These are phyloP conservation scores for Drosophila anomelani DNA, from an alignment of 2,888 invertebrate genomes.

Conservation along the genomic window DNA sequence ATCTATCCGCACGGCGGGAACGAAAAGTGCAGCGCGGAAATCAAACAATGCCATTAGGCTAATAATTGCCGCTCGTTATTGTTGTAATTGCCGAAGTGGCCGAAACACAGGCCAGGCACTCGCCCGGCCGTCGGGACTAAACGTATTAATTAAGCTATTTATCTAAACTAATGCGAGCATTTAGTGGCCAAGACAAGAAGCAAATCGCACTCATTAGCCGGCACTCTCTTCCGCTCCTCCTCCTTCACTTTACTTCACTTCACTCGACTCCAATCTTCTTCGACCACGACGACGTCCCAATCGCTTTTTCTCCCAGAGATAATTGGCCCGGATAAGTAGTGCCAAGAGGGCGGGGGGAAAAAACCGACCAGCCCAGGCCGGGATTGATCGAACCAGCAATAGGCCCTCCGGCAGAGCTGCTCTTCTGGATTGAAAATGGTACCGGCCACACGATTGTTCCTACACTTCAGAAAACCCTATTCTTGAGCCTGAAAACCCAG, in stretches of 20 bases:
- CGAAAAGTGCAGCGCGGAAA: slow-evolving; percentile 62
- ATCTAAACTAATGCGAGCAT: slow-evolving; percentile 80
- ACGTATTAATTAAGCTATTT: slow-evolving; percentile 80
- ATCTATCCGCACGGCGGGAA: slow-evolving; percentile 14
- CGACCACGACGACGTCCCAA: slow-evolving; percentile 56
- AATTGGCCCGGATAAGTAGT: slow-evolving; percentile 69
- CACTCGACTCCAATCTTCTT: slow-evolving; percentile 30
- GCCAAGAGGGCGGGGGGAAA: neutral
- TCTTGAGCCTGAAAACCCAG: neutral
- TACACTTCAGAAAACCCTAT: neutral
- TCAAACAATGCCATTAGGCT: slow-evolving; percentile 76
- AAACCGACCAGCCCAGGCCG: neutral
- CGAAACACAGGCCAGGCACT: slow-evolving; percentile 18
- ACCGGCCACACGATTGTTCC: neutral
- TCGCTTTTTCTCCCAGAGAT: slow-evolving; percentile 57
- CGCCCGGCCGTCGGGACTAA: slow-evolving; percentile 49
- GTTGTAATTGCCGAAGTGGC: slow-evolving; percentile 66
- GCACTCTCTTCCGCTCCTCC: slow-evolving; percentile 5
- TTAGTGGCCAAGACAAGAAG: slow-evolving; percentile 78
- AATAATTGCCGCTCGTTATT: slow-evolving; percentile 76
- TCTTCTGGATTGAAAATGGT: neutral
- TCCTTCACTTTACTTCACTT: neutral
- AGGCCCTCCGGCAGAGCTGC: slow-evolving; percentile 1
- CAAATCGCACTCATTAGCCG: slow-evolving; percentile 78
- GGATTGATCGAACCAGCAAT: slow-evolving; percentile 40